A percentile compares a stretch with the other conserved stretches of the same genome.
These are phyloP conservation scores for Sebastes ruberrimus DNA, from an alignment of 2,797 vertebrate genomes.

Conservation along the genomic window DNA sequence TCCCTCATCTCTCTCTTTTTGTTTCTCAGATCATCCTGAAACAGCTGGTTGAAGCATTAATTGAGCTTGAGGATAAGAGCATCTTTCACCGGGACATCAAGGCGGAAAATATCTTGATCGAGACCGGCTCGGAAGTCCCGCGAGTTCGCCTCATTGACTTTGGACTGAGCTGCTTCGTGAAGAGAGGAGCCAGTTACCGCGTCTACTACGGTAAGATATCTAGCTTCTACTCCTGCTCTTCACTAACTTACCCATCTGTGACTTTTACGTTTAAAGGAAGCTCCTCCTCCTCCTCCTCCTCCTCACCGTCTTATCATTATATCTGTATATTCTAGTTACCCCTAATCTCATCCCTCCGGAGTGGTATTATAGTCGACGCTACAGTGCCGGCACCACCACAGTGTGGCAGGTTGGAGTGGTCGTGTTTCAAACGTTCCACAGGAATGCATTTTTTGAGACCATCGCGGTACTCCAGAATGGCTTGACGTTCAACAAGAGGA, in stretches of 20 bases:
- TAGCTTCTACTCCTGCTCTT: background rate
- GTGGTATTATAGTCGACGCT: background rate
- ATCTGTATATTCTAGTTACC: background rate
- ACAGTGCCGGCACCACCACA: constrained; percentile 8
- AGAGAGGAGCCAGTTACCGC: background rate
- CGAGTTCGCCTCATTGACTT: constrained; percentile 27
- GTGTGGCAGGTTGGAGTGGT: constrained; percentile 32
- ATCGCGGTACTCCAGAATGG: background rate
- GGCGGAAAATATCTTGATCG: constrained; percentile 14
- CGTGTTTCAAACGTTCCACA: background rate
- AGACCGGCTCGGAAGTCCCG: background rate
- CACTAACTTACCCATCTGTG: background rate
- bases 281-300: background rate
- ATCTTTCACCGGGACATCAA: constrained; percentile 40
- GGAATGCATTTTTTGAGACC: no score
- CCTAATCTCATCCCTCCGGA: background rate
- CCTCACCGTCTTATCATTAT: background rate
- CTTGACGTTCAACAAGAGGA: background rate
- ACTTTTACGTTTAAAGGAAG: background rate
- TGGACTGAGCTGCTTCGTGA: constrained; percentile 14
- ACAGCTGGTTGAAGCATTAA: background rate
- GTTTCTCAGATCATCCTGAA: background rate
- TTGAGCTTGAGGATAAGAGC: background rate
- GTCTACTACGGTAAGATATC: background rate
- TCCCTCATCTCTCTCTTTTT: background rate